Evolutionary conservation across 37 sponge, comb jelly and placozoan species (phyloP).

Genomic region (Halichondria panicea): DNA sequence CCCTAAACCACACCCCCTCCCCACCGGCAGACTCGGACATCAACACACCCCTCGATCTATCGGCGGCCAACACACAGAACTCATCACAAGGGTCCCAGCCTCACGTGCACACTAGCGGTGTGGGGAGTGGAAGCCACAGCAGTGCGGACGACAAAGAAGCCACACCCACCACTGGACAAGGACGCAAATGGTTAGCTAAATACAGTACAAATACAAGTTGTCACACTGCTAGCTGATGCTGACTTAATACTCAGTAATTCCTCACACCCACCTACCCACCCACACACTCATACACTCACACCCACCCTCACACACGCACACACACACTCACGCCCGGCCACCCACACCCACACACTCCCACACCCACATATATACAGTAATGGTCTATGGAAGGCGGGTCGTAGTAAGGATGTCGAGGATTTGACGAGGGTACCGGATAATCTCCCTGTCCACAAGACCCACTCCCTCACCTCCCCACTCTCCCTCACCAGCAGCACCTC

Average conservation of each 20-base stretch:
- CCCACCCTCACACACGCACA: not conserved
- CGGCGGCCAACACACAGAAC: not conserved
- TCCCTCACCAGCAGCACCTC: conserved; percentile 30
- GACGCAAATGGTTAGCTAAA: not conserved
- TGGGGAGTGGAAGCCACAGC: not conserved
- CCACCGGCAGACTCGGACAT: conserved; percentile 6
- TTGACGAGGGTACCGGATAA: conserved; percentile 10
- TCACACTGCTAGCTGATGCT: too few species aligned
- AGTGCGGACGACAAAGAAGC: not conserved
- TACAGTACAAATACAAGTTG: too few species aligned
- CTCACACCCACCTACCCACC: too few species aligned
- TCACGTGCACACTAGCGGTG: not conserved
- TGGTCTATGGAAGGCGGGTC: conserved; percentile 23
- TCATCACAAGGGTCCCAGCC: not conserved
- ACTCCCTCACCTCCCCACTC: conserved; percentile 10
- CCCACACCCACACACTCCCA: not conserved
- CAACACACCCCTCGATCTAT: conserved; percentile 13
- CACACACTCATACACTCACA: too few species aligned
- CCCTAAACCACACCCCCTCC: conserved; percentile 3
- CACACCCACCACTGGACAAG: not conserved
- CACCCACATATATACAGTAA: not conserved
- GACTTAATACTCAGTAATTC: too few species aligned
- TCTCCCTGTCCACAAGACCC: conserved; percentile 22
- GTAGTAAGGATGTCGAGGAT: not conserved
- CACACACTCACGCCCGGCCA: not conserved